Percentiles rank a stretch among this genome's conserved stretches.
Evolutionary conservation across 2,888 invertebrate genomes (phyloP).

Genomic region (Dryocosmus kuriphilus): DNA sequence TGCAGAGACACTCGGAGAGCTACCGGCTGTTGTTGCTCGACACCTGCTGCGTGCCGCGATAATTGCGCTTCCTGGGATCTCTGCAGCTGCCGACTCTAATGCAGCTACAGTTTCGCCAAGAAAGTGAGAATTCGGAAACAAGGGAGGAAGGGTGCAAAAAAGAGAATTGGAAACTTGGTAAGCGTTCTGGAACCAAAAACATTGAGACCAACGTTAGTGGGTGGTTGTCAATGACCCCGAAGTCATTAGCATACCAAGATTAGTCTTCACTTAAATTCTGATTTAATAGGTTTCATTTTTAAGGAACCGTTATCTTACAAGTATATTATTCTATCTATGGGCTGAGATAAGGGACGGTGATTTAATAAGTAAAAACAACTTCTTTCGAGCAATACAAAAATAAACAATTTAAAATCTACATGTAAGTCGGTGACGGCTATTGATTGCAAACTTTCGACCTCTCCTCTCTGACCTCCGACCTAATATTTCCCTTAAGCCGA

Average conservation of each 20-base stretch:
- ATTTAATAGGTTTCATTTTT: not conserved
- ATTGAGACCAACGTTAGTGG: not conserved
- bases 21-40: slow-evolving; percentile 47
- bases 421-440: too few relatives aligned
- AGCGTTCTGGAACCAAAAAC: slow-evolving; percentile 27
- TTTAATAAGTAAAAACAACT: too few relatives aligned
- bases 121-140: slow-evolving; percentile 23
- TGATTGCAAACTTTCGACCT: too few relatives aligned
- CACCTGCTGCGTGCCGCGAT: slow-evolving; percentile 49
- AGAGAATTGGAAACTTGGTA: slow-evolving; percentile 31
- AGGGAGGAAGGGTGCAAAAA: not conserved
- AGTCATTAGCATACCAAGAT: not conserved
- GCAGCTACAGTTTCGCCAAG: slow-evolving; percentile 8
- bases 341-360: too few relatives aligned
- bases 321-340: too few relatives aligned
- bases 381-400: too few relatives aligned
- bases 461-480: too few relatives aligned
- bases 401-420: too few relatives aligned
- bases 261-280: not conserved
- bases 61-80: slow-evolving; percentile 49
- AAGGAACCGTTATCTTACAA: not conserved
- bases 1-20: slow-evolving; percentile 32
- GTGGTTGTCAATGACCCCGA: not conserved
- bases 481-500: too few relatives aligned
- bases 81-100: slow-evolving; percentile 49